Conservation (phyloP, 2,797 vertebrate species). For the Tolypeutes matacus region DNA sequence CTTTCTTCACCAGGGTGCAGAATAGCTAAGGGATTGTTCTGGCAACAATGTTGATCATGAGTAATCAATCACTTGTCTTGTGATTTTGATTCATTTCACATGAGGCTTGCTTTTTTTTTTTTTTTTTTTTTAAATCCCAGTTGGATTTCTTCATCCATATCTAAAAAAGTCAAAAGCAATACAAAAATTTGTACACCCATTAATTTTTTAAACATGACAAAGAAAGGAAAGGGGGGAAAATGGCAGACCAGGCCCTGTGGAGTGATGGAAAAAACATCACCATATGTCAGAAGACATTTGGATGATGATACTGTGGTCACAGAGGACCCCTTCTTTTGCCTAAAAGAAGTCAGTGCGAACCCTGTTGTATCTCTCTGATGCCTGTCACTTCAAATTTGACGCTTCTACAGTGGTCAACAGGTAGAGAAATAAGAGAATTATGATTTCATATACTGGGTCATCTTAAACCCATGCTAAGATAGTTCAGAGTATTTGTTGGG, state of each 20-base stretch:
- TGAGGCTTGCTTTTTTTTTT: slow-evolving; percentile 70
- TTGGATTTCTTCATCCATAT: slow-evolving; percentile 83
- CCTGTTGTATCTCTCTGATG: slow-evolving; percentile 62
- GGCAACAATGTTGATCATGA: slow-evolving; percentile 86
- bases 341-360: slow-evolving; percentile 78
- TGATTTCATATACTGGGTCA: slow-evolving; percentile 74
- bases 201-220: slow-evolving; percentile 82
- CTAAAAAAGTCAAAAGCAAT: slow-evolving; percentile 82
- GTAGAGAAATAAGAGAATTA: slow-evolving; percentile 80
- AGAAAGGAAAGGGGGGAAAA: slow-evolving; percentile 44
- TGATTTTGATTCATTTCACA: slow-evolving; percentile 82
- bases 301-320: slow-evolving; percentile 82
- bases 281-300: slow-evolving; percentile 78
- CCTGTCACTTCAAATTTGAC: slow-evolving; percentile 76
- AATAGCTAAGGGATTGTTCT: slow-evolving; percentile 87
- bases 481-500: slow-evolving; percentile 69
- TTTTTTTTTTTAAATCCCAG: slow-evolving; percentile 66
- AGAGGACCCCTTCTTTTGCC: slow-evolving; percentile 78
- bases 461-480: slow-evolving; percentile 68
- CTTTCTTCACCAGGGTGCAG: slow-evolving; percentile 84
- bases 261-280: slow-evolving; percentile 73
- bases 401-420: slow-evolving; percentile 69
- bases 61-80: slow-evolving; percentile 77
- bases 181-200: slow-evolving; percentile 79
- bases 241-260: slow-evolving; percentile 79